Conservation (phyloP, 2,888 invertebrate genomes). For the Spodoptera exigua region DNA sequence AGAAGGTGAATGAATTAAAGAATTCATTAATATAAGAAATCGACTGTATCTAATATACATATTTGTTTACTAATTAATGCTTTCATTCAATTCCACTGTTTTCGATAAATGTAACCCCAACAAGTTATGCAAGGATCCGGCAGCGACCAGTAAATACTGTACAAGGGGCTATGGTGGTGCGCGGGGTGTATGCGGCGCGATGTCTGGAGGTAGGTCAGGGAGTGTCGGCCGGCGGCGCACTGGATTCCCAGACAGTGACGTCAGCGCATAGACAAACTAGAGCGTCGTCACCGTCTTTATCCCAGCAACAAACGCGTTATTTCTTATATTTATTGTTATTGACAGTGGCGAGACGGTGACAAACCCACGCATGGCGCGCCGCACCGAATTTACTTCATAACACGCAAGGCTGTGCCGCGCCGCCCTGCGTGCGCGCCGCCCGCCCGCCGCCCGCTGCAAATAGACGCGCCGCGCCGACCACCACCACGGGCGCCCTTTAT, state of each 20-base stretch:
- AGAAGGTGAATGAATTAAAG: too few relatives aligned
- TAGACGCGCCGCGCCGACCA: slow-evolving; percentile 57
- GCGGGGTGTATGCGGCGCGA: slow-evolving; percentile 62
- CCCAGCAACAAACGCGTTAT: slow-evolving; percentile 84
- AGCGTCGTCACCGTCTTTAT: slow-evolving; percentile 84
- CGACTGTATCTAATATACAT: too few relatives aligned
- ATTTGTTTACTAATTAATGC: too few relatives aligned
- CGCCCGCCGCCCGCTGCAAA: slow-evolving; percentile 70
- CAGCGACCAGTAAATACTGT: neutral
- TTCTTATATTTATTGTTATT: slow-evolving; percentile 87
- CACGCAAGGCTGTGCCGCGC: slow-evolving; percentile 65
- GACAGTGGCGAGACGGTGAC: slow-evolving; percentile 87
- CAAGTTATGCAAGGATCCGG: too few relatives aligned
- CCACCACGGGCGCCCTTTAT: slow-evolving; percentile 13
- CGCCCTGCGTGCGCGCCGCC: slow-evolving; percentile 68
- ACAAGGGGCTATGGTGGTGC: slow-evolving; percentile 19
- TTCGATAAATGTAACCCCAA: too few relatives aligned
- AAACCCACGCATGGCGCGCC: slow-evolving; percentile 79
- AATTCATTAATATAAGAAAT: too few relatives aligned
- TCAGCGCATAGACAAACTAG: slow-evolving; percentile 86
- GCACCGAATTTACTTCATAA: slow-evolving; percentile 75
- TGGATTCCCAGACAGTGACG: slow-evolving; percentile 88
- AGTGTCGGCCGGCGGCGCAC: slow-evolving; percentile 73
- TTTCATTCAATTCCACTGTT: too few relatives aligned
- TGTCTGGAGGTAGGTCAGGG: slow-evolving; percentile 87